Conservation (phyloP, 2,888 invertebrate species). For the Heliconius charithonia region DNA sequence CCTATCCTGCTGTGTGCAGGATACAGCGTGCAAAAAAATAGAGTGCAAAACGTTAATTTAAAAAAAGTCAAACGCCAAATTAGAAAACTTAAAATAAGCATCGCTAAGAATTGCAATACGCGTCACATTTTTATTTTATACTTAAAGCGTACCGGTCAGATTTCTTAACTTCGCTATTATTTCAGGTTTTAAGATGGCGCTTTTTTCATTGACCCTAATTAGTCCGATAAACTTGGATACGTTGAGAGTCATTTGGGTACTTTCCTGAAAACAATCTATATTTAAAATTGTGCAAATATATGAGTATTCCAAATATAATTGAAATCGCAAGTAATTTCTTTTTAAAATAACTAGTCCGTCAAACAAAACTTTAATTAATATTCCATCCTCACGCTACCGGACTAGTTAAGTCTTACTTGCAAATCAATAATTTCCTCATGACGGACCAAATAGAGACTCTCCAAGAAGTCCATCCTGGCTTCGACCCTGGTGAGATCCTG, state of each 20-base stretch:
- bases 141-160: constrained; percentile 45
- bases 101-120: constrained; percentile 10
- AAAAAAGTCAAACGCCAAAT: constrained; percentile 4
- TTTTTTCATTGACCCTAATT: constrained; percentile 20
- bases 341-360: constrained; percentile 8
- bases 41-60: too few relatives aligned
- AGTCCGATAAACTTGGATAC: constrained; percentile 15
- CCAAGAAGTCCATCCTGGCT: constrained; percentile 62
- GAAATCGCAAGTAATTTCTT: constrained; percentile 14
- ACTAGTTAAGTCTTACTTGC: constrained; percentile 34
- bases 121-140: not conserved
- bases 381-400: constrained; percentile 7
- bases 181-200: constrained; percentile 40
- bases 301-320: not conserved
- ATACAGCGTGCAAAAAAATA: too few relatives aligned
- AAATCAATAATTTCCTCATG: constrained; percentile 38
- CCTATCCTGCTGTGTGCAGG: too few relatives aligned
- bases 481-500: constrained; percentile 90
- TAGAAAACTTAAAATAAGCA: constrained; percentile 9
- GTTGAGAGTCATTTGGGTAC: constrained; percentile 25
- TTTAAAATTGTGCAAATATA: not conserved
- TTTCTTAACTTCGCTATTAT: constrained; percentile 48
- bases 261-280: constrained; percentile 39
- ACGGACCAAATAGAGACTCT: constrained; percentile 38
- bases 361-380: not conserved